Conservation (phyloP, 2,113 vertebrate genomes). For the Otis tarda region DNA sequence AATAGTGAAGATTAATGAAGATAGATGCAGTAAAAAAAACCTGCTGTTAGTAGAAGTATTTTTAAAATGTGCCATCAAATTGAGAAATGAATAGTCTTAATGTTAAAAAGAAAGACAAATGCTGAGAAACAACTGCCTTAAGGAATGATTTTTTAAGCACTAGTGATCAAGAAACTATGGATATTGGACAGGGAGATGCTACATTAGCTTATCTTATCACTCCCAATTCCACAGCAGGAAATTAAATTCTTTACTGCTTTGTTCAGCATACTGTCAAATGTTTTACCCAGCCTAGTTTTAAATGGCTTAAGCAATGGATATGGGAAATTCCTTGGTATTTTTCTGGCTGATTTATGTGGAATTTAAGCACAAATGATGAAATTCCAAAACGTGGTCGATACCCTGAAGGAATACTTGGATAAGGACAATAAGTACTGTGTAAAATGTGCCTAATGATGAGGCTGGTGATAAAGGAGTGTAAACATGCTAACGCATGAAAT, state of each 20-base stretch:
- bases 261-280: neutral
- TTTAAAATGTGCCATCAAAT: neutral
- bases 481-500: neutral
- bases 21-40: neutral
- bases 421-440: neutral
- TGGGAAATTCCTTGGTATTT: neutral
- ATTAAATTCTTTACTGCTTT: neutral
- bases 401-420: neutral
- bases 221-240: neutral
- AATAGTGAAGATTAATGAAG: slow-evolving; percentile 24
- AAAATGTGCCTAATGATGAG: neutral
- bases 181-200: neutral
- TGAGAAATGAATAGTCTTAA: neutral
- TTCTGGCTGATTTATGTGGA: neutral
- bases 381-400: neutral
- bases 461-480: neutral
- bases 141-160: neutral
- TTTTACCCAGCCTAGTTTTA: neutral
- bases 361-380: neutral
- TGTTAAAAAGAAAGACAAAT: neutral
- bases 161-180: neutral
- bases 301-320: neutral
- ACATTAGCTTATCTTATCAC: neutral
- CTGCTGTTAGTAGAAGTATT: neutral
- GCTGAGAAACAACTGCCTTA: neutral